These are phyloP conservation scores for Gallinago media DNA, from an alignment of 2,113 vertebrate species.

Conservation along the genomic window DNA sequence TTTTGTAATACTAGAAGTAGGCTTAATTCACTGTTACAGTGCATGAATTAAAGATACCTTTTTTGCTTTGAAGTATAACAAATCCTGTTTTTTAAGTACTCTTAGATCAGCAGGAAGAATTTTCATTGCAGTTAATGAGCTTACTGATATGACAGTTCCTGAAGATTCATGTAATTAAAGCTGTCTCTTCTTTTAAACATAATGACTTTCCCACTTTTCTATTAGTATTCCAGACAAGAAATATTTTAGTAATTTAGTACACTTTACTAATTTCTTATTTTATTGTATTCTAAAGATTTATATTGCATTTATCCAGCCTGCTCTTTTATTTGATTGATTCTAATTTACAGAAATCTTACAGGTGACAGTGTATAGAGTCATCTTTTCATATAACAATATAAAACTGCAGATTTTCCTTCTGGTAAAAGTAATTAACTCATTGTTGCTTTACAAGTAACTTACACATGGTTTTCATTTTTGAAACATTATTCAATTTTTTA, in stretches of 20 bases:
- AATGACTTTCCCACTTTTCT: slow-evolving; percentile 67
- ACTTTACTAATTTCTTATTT: slow-evolving; percentile 62
- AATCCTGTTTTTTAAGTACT: slow-evolving; percentile 69
- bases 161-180: slow-evolving; percentile 77
- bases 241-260: slow-evolving; percentile 71
- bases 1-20: slow-evolving; percentile 31
- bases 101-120: slow-evolving; percentile 72
- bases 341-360: slow-evolving; percentile 40
- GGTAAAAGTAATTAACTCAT: background rate
- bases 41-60: slow-evolving; percentile 74
- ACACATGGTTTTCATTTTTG: background rate
- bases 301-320: slow-evolving; percentile 9
- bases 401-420: background rate
- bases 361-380: background rate
- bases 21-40: slow-evolving; percentile 52
- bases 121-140: slow-evolving; percentile 79
- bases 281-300: slow-evolving; percentile 43
- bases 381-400: background rate
- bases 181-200: slow-evolving; percentile 67
- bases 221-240: slow-evolving; percentile 66
- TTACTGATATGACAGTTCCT: slow-evolving; percentile 73
- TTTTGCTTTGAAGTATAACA: slow-evolving; percentile 75
- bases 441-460: background rate
- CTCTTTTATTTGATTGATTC: slow-evolving; percentile 62
- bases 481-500: background rate